Conservation (phyloP, 2,797 vertebrate species). For the Enteromius radiatus region DNA sequence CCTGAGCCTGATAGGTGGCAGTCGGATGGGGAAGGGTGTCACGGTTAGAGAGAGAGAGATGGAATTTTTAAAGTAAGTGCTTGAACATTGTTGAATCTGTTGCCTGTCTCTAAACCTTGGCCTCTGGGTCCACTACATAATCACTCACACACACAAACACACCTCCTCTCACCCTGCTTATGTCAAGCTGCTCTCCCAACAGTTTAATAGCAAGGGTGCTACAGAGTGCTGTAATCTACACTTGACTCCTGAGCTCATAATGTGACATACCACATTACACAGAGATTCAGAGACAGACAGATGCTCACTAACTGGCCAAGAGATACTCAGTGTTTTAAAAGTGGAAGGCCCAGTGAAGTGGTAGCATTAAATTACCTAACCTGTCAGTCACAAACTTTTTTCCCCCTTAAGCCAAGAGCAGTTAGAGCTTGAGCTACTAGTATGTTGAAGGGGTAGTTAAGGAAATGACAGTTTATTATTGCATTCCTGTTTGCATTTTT, state of each 20-base stretch:
- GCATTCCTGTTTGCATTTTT: not conserved
- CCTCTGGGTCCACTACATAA: conserved; percentile 47
- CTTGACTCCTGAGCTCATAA: conserved; percentile 52
- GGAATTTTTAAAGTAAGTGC: conserved; percentile 63
- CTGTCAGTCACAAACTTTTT: conserved; percentile 49
- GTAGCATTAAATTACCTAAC: conserved; percentile 49
- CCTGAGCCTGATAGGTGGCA: conserved; percentile 60
- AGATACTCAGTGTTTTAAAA: conserved; percentile 47
- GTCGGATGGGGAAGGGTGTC: conserved; percentile 66
- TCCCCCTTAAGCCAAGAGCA: conserved; percentile 9
- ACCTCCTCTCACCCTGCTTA: conserved; percentile 22
- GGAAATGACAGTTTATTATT: not conserved
- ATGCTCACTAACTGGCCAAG: conserved; percentile 48
- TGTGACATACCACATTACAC: conserved; percentile 49
- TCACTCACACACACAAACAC: conserved; percentile 48
- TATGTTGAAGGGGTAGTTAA: not conserved
- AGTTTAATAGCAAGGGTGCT: conserved; percentile 49
- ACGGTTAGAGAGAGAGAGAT: conserved; percentile 43
- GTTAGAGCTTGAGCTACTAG: conserved; percentile 39
- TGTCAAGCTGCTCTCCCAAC: conserved; percentile 42
- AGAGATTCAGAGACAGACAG: conserved; percentile 43
- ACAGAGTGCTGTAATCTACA: conserved; percentile 46
- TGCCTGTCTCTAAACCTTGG: conserved; percentile 49
- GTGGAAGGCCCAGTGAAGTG: conserved; percentile 40
- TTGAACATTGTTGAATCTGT: conserved; percentile 26